Conservation (phyloP, 2,113 vertebrate genomes). For the Amazona guildingii region DNA sequence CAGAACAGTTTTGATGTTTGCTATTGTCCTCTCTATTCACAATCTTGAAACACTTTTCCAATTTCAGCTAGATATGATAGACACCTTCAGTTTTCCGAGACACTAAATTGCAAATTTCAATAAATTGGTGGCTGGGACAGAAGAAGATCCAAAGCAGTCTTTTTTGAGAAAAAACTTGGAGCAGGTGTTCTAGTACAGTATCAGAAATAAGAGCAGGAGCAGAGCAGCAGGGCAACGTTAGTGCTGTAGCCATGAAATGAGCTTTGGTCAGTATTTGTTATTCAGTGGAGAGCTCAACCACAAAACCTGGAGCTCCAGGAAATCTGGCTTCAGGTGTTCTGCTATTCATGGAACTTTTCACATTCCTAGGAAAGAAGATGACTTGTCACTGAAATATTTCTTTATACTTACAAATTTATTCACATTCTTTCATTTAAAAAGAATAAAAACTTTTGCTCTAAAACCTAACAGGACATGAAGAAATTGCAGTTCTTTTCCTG, state of each 20-base stretch:
- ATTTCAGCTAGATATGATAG: neutral
- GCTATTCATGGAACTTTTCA: neutral
- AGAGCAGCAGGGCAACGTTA: neutral
- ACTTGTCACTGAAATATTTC: neutral
- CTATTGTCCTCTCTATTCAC: neutral
- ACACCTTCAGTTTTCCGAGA: neutral
- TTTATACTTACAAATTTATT: neutral
- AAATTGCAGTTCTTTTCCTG: neutral
- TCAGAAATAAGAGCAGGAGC: neutral
- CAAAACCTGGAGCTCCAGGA: neutral
- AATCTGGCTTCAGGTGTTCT: neutral
- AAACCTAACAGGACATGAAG: neutral
- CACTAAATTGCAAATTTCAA: neutral
- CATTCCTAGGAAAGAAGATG: neutral
- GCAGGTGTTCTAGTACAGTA: neutral
- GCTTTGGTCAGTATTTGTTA: neutral
- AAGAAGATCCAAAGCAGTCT: neutral
- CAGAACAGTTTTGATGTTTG: neutral
- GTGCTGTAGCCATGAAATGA: neutral
- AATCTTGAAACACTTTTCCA: neutral
- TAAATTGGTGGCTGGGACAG: neutral
- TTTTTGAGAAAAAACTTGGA: neutral
- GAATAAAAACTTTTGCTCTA: neutral
- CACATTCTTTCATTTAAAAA: neutral
- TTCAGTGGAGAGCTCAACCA: neutral